phyloP scores from a whole-genome alignment of 2,797 vertebrate genomes.

The Mastacembelus armatus region DNA sequence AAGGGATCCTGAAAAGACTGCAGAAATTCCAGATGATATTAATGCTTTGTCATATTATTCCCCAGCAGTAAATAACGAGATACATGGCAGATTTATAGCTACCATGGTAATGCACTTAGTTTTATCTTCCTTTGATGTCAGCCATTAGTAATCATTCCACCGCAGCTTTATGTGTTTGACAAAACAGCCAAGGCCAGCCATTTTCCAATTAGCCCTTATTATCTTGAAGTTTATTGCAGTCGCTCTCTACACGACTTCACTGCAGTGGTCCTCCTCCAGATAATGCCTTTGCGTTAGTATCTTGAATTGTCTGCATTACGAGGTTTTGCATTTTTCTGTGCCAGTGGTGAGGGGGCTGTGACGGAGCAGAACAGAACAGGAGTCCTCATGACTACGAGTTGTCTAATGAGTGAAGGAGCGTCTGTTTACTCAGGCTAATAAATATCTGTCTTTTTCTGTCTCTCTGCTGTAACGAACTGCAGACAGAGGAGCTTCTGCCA shows the following conservation, averaged over 20 bases:
- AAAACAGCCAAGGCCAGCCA: constrained; percentile 49
- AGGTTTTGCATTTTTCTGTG: constrained; percentile 46
- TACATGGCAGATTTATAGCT: constrained; percentile 35
- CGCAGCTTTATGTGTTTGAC: constrained; percentile 46
- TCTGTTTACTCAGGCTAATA: constrained; percentile 33
- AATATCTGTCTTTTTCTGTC: constrained; percentile 7
- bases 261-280: constrained; percentile 30
- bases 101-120: constrained; percentile 34
- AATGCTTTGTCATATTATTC: constrained; percentile 19
- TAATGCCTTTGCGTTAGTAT: constrained; percentile 54
- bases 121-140: constrained; percentile 57
- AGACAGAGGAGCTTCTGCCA: constrained; percentile 35
- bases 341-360: not conserved
- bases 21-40: not conserved
- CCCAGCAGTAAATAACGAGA: constrained; percentile 50
- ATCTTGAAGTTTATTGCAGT: constrained; percentile 55
- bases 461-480: constrained; percentile 20
- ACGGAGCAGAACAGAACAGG: constrained; percentile 23
- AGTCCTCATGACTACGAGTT: constrained; percentile 36
- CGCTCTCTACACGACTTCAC: constrained; percentile 28
- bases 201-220: constrained; percentile 66
- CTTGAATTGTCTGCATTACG: constrained; percentile 57
- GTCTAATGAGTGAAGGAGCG: constrained; percentile 42
- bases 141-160: constrained; percentile 49
- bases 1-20: not conserved